Conservation (phyloP, 2,113 vertebrate genomes). For the Ptyas mucosa region DNA sequence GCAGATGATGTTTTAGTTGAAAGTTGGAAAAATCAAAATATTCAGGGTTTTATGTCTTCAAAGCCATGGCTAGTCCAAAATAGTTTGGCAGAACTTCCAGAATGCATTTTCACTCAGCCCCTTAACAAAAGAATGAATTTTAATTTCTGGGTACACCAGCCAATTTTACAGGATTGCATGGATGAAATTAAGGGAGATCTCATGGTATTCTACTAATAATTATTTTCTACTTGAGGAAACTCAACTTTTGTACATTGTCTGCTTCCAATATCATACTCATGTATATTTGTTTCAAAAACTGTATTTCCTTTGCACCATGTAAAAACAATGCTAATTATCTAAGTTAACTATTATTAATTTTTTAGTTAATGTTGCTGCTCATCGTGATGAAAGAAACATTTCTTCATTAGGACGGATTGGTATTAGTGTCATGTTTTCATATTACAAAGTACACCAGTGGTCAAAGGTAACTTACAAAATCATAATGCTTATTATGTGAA, state of each 20-base stretch:
- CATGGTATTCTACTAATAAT: background rate
- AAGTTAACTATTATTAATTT: conserved; percentile 2
- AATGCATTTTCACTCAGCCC: background rate
- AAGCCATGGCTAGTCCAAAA: background rate
- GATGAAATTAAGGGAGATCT: background rate
- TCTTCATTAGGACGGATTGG: conserved; percentile 82
- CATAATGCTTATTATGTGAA: background rate
- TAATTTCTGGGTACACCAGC: background rate
- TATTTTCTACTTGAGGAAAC: background rate
- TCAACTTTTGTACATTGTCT: background rate
- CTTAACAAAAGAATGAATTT: background rate
- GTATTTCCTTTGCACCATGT: background rate
- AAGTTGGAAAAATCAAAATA: background rate
- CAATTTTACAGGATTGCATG: background rate
- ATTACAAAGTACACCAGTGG: conserved; percentile 84
- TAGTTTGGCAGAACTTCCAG: background rate
- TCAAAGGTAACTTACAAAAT: conserved; percentile 76
- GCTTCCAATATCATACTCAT: background rate
- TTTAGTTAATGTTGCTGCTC: conserved; percentile 70
- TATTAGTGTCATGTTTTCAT: conserved; percentile 84
- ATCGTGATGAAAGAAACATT: conserved; percentile 65
- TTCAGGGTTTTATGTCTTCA: background rate
- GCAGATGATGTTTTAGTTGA: background rate
- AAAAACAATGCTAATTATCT: background rate
- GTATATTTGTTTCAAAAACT: background rate